phyloP scores from a whole-genome alignment of 2,888 invertebrate genomes.

The Lasius platythorax region DNA sequence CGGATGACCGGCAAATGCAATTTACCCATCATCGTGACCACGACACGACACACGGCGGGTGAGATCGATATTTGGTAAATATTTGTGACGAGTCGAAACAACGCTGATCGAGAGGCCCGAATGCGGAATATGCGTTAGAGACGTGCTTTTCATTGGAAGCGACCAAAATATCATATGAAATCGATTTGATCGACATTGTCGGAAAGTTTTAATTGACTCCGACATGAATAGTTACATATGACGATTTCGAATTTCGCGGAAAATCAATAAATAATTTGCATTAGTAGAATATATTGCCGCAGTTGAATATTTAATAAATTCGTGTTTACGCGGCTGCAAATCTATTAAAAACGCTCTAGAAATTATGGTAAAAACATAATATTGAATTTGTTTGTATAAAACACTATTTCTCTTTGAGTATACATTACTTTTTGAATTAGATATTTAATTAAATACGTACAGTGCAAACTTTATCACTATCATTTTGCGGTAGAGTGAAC shows the following conservation, averaged over 20 bases:
- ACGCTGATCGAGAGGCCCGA: conserved; percentile 68
- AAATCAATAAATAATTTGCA: neutral
- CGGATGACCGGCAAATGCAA: conserved; percentile 74
- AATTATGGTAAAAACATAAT: neutral
- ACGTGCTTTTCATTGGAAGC: conserved; percentile 61
- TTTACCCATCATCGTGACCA: conserved; percentile 72
- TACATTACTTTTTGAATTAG: neutral
- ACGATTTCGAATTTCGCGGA: neutral
- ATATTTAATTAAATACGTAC: conserved; percentile 37
- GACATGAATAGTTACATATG: conserved; percentile 8
- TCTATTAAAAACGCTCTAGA: neutral
- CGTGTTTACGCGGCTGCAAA: neutral
- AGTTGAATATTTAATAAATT: neutral
- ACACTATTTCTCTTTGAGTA: neutral
- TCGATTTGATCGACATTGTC: conserved; percentile 9
- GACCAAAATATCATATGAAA: conserved; percentile 24
- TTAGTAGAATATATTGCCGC: neutral
- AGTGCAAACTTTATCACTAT: conserved; percentile 7
- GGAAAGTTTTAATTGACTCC: conserved; percentile 35
- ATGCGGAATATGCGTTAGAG: conserved; percentile 68
- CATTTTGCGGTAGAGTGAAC: neutral
- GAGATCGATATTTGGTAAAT: conserved; percentile 77
- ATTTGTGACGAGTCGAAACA: conserved; percentile 76
- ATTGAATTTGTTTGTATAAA: neutral
- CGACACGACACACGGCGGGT: conserved; percentile 54